Conservation (phyloP, 2,888 invertebrate species). For the Cryptocephalus primarius region DNA sequence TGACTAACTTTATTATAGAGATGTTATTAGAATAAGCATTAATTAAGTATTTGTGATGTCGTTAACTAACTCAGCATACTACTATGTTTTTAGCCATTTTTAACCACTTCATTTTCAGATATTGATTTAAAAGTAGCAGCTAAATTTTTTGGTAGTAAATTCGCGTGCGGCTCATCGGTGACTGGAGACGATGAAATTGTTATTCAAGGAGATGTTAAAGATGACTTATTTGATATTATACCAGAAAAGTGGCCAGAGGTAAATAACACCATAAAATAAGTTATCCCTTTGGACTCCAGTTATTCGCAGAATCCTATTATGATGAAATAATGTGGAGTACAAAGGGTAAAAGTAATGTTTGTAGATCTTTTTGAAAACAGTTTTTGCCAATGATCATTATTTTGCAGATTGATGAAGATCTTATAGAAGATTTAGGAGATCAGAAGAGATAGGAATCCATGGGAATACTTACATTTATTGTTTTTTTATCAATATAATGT, state of each 20-base stretch:
- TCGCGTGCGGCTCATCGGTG: slow-evolving; percentile 98
- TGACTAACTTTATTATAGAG: not conserved
- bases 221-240: slow-evolving; percentile 94
- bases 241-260: slow-evolving; percentile 98
- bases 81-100: too few relatives aligned
- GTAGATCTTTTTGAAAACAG: not conserved
- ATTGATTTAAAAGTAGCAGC: slow-evolving; percentile 97
- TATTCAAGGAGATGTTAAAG: slow-evolving; percentile 97
- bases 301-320: not conserved
- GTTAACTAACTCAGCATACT: too few relatives aligned
- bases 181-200: slow-evolving; percentile 99
- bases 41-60: too few relatives aligned
- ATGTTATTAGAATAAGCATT: too few relatives aligned
- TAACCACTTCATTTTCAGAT: slow-evolving; percentile 44
- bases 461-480: too few relatives aligned
- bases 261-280: slow-evolving; percentile 6
- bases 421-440: slow-evolving; percentile 86
- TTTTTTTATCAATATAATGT: too few relatives aligned
- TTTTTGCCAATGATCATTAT: slow-evolving; percentile 6
- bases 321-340: not conserved
- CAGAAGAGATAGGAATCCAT: slow-evolving; percentile 62
- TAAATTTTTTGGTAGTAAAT: slow-evolving; percentile 94
- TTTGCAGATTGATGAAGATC: slow-evolving; percentile 78
- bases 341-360: not conserved
- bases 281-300: not conserved